Base-by-base conservation (phyloP, 2,113 vertebrate genomes). In the Dermatemys mawii region DNA sequence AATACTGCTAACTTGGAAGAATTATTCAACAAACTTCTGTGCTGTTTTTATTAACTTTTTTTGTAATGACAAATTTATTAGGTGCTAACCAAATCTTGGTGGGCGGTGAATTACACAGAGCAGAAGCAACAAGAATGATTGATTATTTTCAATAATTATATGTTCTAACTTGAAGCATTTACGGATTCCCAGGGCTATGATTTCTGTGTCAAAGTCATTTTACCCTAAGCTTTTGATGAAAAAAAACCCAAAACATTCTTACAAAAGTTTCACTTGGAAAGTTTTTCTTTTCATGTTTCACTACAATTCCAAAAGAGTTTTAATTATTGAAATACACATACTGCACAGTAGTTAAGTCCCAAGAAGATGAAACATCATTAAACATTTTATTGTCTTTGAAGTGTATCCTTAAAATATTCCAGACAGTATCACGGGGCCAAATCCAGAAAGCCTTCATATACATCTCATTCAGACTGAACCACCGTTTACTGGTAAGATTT, bases 331-430 rank as follows among this genome's bases (percentile, higher is more conserved):
- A 67, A 90, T 88, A 79, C 32, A 95, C 41, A 44, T 4, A 80
- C 80, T 87, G 76, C 70, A 55, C 22, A 38, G 8, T n/a, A 67
- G 17, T n/a, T 67, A 93, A 78, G 92, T 67, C 51, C 27, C 49
- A 32, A 24, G 57, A 90, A 92, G 86, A 88, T 81, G 51, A 96
- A 96, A 96, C 90, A 79, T 92, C 91, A 90, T 0, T 48, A 57
- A 84, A 91, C 53, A 96, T 94, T 95, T 93, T 88, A 11, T 44
- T 89, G 41, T 85, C 90, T 91, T 44, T 48, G 41, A 76, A 88
- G 85, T 88, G 44, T 49, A 54, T 95, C 76, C 86, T 38, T 60
- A 2, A 85, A 92, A 83, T 5, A 91, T 29, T 60, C 53, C 54
- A 83, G 38, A 81, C 4, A 83, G 88, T 53, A 16, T 67, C 50